phyloP scores from a whole-genome alignment of 2,113 vertebrate genomes.

The pig (Sus scrofa) region T2T-Sscrofa CM000813.6:45767501-45768000 shows the following conservation, averaged over 20 bases:
- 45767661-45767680: constrained; percentile 53
- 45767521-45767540: constrained; percentile 5
- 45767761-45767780: constrained; percentile 27
- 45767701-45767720: constrained; percentile 4
- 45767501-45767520: constrained; percentile 25
- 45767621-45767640: constrained; percentile 54
- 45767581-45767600: constrained; percentile 7
- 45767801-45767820: constrained; percentile 44
- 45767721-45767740: background rate
- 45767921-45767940: background rate
- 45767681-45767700: constrained; percentile 44
- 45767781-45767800: constrained; percentile 37
- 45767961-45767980: background rate
- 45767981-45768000: background rate
- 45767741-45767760: constrained; percentile 26
- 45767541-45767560: constrained; percentile 54
- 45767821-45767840: background rate
- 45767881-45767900: background rate
- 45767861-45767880: background rate
- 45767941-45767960: background rate
- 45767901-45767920: background rate
- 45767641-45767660: constrained; percentile 23
- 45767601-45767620: background rate
- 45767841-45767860: constrained; percentile 29
- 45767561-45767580: background rate